Percentiles rank a stretch among this genome's conserved stretches.
These are phyloP conservation scores for Norana najaformis DNA, from an alignment of 2,888 invertebrate species.

Conservation along the genomic window DNA sequence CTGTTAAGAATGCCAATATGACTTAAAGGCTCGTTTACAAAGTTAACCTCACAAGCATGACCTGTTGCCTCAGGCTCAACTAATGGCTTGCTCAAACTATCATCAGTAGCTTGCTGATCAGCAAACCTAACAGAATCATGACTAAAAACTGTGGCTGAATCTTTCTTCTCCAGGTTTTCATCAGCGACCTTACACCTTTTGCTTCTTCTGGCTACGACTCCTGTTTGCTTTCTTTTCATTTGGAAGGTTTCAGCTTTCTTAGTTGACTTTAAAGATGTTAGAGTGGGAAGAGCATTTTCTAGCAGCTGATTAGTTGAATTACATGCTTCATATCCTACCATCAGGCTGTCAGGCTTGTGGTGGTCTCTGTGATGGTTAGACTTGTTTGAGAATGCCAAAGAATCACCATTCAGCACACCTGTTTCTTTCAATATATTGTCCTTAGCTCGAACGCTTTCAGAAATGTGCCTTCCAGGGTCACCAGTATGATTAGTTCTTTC, in stretches of 20 bases:
- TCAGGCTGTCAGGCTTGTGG: neutral
- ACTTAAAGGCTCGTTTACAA: neutral
- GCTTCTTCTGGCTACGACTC: neutral
- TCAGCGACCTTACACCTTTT: constrained; percentile 13
- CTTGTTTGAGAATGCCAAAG: neutral
- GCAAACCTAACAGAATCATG: neutral
- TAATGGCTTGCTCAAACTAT: neutral
- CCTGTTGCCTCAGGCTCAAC: neutral
- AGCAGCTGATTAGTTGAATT: neutral
- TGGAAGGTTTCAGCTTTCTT: neutral
- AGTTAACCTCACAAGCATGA: neutral
- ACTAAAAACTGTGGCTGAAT: neutral
- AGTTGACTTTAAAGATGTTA: neutral
- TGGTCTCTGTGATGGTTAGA: neutral
- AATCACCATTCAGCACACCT: neutral
- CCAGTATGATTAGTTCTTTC: neutral
- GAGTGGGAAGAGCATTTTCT: neutral
- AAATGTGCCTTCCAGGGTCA: neutral
- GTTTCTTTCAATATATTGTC: constrained; percentile 13
- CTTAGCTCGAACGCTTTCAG: neutral
- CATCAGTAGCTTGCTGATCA: neutral
- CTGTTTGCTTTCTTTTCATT: neutral
- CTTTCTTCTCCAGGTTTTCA: neutral
- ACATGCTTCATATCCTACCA: neutral
- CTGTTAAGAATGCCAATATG: neutral